Conservation (phyloP, 2,888 invertebrate species). For the Fabriciana adippe region DNA sequence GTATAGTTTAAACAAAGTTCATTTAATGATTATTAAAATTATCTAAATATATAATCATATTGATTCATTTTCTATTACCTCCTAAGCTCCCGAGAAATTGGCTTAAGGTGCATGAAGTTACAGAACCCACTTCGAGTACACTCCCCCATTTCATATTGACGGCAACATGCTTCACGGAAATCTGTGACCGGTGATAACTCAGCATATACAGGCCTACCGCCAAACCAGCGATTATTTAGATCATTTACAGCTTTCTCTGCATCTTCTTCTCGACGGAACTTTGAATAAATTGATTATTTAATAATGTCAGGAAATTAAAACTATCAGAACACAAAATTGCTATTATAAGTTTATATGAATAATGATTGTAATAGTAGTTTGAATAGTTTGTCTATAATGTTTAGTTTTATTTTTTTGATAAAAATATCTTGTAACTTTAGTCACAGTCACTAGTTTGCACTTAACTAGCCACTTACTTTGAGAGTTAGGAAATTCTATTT, state of each 20-base stretch:
- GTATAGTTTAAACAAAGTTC: no score
- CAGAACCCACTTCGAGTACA: conserved; percentile 99
- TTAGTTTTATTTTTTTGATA: no score
- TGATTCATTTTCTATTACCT: conserved; percentile 75
- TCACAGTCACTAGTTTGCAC: no score
- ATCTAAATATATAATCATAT: no score
- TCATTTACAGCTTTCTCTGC: conserved; percentile 98
- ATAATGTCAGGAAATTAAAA: neutral
- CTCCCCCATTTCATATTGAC: conserved; percentile 99
- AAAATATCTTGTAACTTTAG: no score
- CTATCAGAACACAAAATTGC: neutral
- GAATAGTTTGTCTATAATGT: no score
- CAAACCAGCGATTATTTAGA: conserved; percentile 99
- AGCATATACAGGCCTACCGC: conserved; percentile 98
- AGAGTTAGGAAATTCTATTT: no score
- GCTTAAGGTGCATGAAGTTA: conserved; percentile 99
- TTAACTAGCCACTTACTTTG: no score
- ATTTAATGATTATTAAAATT: no score
- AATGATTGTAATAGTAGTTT: no score
- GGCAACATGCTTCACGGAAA: conserved; percentile 99
- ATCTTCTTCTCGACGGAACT: conserved; percentile 98
- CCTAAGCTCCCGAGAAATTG: conserved; percentile 96
- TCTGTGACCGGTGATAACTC: conserved; percentile 99
- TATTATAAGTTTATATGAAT: no score
- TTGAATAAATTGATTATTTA: conserved; percentile 40